These are phyloP conservation scores for Notamacropus eugenii DNA, from an alignment of 2,797 vertebrate species.

Conservation along the genomic window DNA sequence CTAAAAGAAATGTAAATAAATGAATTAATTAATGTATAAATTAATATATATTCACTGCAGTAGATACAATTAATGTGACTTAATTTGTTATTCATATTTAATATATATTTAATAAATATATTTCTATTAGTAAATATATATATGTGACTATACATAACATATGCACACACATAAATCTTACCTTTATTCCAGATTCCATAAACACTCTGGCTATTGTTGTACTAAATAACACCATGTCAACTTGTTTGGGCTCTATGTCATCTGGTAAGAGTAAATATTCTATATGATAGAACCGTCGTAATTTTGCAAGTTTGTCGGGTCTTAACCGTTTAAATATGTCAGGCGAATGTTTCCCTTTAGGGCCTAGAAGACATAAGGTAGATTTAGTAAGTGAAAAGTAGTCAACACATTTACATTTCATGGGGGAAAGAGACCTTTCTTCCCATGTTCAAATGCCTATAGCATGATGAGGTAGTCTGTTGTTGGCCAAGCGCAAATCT, in stretches of 20 bases:
- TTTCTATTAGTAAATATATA: neutral
- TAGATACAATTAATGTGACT: neutral
- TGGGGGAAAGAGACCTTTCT: accelerated
- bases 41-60: neutral
- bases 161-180: slow-evolving; percentile 3
- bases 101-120: neutral
- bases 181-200: slow-evolving; percentile 81
- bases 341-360: slow-evolving; percentile 57
- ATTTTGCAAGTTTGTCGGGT: slow-evolving; percentile 59
- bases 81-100: neutral
- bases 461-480: too few relatives aligned
- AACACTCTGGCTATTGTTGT: slow-evolving; percentile 85
- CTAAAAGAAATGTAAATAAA: neutral
- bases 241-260: slow-evolving; percentile 81
- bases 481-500: neutral
- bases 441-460: neutral
- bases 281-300: slow-evolving; percentile 85
- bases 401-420: neutral
- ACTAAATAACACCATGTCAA: slow-evolving; percentile 87
- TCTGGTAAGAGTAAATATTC: slow-evolving; percentile 89
- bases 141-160: neutral
- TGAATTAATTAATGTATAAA: neutral
- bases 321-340: slow-evolving; percentile 42
- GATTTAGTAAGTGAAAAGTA: slow-evolving; percentile 16
- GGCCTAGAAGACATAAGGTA: slow-evolving; percentile 69